A percentile compares a stretch with the other conserved stretches of the same genome.
Evolutionary conservation across 2,113 vertebrate genomes (phyloP).

Genomic region (Syngnathus floridae): DNA sequence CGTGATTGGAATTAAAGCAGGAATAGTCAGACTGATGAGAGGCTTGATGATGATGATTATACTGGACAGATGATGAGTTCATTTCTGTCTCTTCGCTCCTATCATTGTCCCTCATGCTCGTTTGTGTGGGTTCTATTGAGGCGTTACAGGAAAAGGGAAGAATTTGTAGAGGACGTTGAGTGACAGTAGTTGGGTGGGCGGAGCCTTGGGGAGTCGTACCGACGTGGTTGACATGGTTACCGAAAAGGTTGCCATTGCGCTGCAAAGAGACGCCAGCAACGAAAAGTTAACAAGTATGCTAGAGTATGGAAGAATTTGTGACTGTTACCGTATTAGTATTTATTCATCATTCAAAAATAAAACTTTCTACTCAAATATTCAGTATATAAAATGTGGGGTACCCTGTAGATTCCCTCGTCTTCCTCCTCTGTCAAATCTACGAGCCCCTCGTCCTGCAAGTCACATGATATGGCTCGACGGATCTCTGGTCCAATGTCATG

Average conservation of each 20-base stretch:
- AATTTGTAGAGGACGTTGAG: conserved; percentile 90
- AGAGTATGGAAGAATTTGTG: not conserved
- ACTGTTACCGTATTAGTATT: not conserved
- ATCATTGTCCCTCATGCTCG: conserved; percentile 15
- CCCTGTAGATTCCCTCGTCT: conserved; percentile 90
- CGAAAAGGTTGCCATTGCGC: conserved; percentile 91
- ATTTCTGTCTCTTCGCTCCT: conserved; percentile 28
- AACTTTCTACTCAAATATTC: not conserved
- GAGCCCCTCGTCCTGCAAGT: conserved; percentile 92
- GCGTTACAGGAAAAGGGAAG: conserved; percentile 78
- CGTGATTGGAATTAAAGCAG: conserved; percentile 72
- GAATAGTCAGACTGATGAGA: conserved; percentile 71
- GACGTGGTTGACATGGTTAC: conserved; percentile 89
- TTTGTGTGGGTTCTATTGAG: conserved; percentile 61
- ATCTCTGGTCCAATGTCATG: conserved; percentile 99
- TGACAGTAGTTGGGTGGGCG: conserved; percentile 83
- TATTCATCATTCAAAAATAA: not conserved
- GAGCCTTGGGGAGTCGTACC: conserved; percentile 77
- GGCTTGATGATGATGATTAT: conserved; percentile 70
- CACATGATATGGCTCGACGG: conserved; percentile 95
- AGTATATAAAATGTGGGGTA: conserved; percentile 52
- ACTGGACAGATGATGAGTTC: conserved; percentile 74
- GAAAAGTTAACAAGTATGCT: not conserved
- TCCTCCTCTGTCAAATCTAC: conserved; percentile 83
- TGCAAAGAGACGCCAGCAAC: conserved; percentile 55